Evolutionary conservation across 2,888 invertebrate species (phyloP).

Genomic region (Coenonympha glycerion): DNA sequence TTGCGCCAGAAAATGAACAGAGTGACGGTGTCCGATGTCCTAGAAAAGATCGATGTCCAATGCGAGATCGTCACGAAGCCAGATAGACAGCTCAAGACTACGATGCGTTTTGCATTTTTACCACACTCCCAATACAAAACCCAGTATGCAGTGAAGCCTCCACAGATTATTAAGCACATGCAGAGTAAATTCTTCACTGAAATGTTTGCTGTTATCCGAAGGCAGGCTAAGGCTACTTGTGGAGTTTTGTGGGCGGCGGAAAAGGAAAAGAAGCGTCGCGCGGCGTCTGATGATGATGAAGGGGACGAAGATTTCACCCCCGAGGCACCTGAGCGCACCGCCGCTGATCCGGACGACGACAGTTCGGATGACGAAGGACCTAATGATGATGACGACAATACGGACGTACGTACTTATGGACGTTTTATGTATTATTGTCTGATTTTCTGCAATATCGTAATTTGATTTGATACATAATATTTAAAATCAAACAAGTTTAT

Average conservation of each 20-base stretch:
- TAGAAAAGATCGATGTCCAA: slow-evolving; percentile 81
- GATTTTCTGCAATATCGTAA: no score
- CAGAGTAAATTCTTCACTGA: slow-evolving; percentile 81
- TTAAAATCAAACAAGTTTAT: no score
- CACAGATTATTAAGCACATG: slow-evolving; percentile 82
- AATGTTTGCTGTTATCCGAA: slow-evolving; percentile 79
- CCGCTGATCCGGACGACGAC: slow-evolving; percentile 80
- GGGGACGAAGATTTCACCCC: slow-evolving; percentile 44
- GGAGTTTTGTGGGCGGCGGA: slow-evolving; percentile 71
- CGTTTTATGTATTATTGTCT: not conserved
- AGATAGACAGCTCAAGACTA: slow-evolving; percentile 77
- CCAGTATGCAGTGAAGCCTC: slow-evolving; percentile 82
- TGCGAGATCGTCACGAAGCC: slow-evolving; percentile 76
- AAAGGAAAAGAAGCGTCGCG: slow-evolving; percentile 50
- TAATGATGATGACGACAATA: slow-evolving; percentile 51
- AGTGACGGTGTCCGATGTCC: slow-evolving; percentile 86
- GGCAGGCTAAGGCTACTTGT: slow-evolving; percentile 71
- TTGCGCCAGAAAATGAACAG: slow-evolving; percentile 83
- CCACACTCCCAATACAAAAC: slow-evolving; percentile 83
- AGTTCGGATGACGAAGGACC: slow-evolving; percentile 76
- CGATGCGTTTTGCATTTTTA: slow-evolving; percentile 83
- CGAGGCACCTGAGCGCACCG: slow-evolving; percentile 37
- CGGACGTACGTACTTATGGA: slow-evolving; percentile 41
- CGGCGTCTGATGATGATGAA: slow-evolving; percentile 54
- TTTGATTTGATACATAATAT: no score